Evolutionary conservation across 35 echinoderm and acorn worm species (phyloP), one percentile per base, ranked within the genome.

Genomic region (Ophioderma brevispina): DNA sequence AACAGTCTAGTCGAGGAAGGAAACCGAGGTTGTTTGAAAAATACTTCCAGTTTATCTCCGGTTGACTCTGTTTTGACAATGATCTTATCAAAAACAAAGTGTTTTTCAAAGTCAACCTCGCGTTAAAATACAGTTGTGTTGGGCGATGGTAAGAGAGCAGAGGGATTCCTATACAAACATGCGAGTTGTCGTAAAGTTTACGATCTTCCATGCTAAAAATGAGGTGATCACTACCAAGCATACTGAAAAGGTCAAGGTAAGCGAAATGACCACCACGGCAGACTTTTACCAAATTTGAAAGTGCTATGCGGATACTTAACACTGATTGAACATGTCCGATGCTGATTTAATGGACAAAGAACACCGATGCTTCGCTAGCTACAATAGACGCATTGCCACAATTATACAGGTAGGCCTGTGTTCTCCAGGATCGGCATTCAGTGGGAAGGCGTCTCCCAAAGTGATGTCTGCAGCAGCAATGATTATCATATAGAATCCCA

Each of bases 401-500:
- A 32, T 83, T 91, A 34, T 85, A 95, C 35, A 95, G 33, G 31
- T 13, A n/a, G 0, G 89, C n/a, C n/a, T n/a, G 78, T 0, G 37
- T 41, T 64, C 85, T 77, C 94, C 94, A 95, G 8, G 15, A 50
- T 15, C 78, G 39, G 19, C 78, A 78, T 43, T 95, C 41, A 0
- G 82, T 52, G 37, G 92, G 37, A 88, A 96, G 19, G 78, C 76
- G 19, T 86, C 64, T 23, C 86, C 52, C 55, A 79, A 96, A 33
- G 79, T 30, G 33, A 81, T 76, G 32, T 96, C 94, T 0, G 86
- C 75, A 39, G 84, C 63, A 14, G 64, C 90, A 13, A 96, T 39
- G 30, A 92, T 89, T 18, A 92, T 52, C 79, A 96, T 40, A 39
- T 96, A 96, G 34, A 92, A 23, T 5, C 94, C 94, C 90, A 92